phyloP scores from a whole-genome alignment of 2,888 invertebrate genomes.

The Drosophila parthenogenetica region DNA sequence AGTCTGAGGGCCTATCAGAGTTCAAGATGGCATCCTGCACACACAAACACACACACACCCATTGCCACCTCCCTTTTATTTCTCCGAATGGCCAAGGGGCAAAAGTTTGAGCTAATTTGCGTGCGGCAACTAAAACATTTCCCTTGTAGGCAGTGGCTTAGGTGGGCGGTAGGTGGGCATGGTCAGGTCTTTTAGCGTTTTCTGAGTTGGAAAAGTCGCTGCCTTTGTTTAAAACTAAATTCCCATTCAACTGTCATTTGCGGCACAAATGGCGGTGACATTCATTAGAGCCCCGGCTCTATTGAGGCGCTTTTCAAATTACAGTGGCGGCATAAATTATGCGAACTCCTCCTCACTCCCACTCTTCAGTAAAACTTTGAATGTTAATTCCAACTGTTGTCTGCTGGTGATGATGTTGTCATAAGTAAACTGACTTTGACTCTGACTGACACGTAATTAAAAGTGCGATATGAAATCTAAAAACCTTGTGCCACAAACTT shows the following conservation, averaged over 20 bases:
- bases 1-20: slow-evolving; percentile 52
- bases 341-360: slow-evolving; percentile 22
- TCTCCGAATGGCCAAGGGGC: slow-evolving; percentile 27
- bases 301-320: slow-evolving; percentile 41
- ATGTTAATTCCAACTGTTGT: slow-evolving; percentile 49
- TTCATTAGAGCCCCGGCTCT: slow-evolving; percentile 38
- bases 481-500: slow-evolving; percentile 24
- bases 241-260: slow-evolving; percentile 77
- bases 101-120: slow-evolving; percentile 76
- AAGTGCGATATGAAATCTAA: slow-evolving; percentile 49
- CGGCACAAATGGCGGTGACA: slow-evolving; percentile 49
- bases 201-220: slow-evolving; percentile 26
- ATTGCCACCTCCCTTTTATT: background rate
- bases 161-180: background rate
- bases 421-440: slow-evolving; percentile 45
- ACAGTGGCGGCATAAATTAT: slow-evolving; percentile 61
- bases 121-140: slow-evolving; percentile 70
- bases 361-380: slow-evolving; percentile 27
- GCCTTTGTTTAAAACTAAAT: slow-evolving; percentile 68
- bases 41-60: slow-evolving; percentile 1
- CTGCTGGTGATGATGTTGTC: slow-evolving; percentile 33
- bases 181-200: background rate
- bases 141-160: slow-evolving; percentile 48
- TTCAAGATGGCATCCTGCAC: slow-evolving; percentile 51
- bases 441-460: slow-evolving; percentile 76